A percentile compares a stretch with the other conserved stretches of the same genome.
phyloP scores from a whole-genome alignment of 2,113 vertebrate genomes.

The Passer montanus region DNA sequence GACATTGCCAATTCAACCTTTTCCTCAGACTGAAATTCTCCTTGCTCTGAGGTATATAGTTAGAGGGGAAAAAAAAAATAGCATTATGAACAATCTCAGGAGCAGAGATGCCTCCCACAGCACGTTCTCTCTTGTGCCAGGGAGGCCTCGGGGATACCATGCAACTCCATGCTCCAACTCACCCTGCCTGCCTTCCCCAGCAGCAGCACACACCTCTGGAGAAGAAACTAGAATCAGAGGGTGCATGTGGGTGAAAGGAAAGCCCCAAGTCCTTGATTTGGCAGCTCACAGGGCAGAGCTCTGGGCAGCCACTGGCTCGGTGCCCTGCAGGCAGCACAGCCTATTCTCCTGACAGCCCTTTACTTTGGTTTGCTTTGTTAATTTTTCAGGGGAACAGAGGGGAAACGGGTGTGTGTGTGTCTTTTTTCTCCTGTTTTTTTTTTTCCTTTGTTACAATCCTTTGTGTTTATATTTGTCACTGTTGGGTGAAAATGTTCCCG shows the following conservation, averaged over 20 bases:
- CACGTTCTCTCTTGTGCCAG: not conserved
- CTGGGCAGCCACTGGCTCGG: not conserved
- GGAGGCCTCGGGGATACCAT: not conserved
- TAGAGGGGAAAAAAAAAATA: not conserved
- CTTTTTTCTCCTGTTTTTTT: too few species aligned
- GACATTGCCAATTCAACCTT: not conserved
- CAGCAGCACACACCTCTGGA: not conserved
- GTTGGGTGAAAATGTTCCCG: slow-evolving; percentile 20
- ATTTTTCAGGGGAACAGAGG: rapidly evolving
- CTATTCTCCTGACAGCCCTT: not conserved
- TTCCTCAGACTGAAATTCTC: not conserved
- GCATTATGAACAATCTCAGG: not conserved
- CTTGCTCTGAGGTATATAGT: slow-evolving; percentile 16
- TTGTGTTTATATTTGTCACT: slow-evolving; percentile 42
- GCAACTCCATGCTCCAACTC: not conserved
- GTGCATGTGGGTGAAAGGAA: not conserved
- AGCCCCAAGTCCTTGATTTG: not conserved
- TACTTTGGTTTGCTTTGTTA: not conserved
- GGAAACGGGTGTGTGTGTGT: too few species aligned
- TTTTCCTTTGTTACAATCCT: not conserved
- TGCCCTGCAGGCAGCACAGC: not conserved
- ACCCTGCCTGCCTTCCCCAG: not conserved
- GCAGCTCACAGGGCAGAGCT: not conserved
- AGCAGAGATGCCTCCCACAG: not conserved
- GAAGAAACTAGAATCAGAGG: not conserved